A percentile compares a stretch with the other conserved stretches of the same genome.
Evolutionary conservation across 1,140 invertebrate genomes (phyloP).

Genomic region (Zaprionus taronus): DNA sequence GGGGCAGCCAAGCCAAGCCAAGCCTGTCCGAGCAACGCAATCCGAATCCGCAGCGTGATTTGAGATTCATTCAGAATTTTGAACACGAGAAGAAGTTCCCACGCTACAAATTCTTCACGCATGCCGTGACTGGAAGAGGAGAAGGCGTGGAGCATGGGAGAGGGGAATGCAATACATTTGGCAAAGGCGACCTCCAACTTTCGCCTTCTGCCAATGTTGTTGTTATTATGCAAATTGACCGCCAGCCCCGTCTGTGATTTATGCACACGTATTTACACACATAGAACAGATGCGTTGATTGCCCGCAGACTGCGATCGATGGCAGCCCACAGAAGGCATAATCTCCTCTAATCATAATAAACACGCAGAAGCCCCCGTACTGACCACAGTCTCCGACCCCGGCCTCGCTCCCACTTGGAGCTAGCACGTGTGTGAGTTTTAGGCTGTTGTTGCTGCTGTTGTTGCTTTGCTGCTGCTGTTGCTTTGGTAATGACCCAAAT

Average conservation of each 20-base stretch:
- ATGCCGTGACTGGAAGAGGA: slow-evolving; percentile 24
- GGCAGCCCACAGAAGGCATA: slow-evolving; percentile 48
- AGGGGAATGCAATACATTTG: slow-evolving; percentile 30
- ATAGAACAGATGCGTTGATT: slow-evolving; percentile 67
- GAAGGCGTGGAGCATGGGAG: not conserved
- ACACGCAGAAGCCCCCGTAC: slow-evolving; percentile 37
- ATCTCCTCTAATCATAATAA: slow-evolving; percentile 73
- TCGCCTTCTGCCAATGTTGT: slow-evolving; percentile 51
- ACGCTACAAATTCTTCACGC: slow-evolving; percentile 74
- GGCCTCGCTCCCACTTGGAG: slow-evolving; percentile 13
- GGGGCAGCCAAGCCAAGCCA: slow-evolving; percentile 53
- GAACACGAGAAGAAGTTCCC: slow-evolving; percentile 52
- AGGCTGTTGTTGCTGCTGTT: slow-evolving; percentile 50
- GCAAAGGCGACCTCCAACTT: slow-evolving; percentile 43
- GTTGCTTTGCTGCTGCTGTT: slow-evolving; percentile 6
- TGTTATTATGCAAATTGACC: slow-evolving; percentile 54
- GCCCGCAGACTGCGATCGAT: slow-evolving; percentile 35
- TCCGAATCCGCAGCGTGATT: slow-evolving; percentile 33
- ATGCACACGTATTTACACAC: slow-evolving; percentile 52
- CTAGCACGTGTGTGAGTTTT: slow-evolving; percentile 70
- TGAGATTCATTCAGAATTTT: slow-evolving; percentile 54
- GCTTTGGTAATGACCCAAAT: slow-evolving; percentile 78
- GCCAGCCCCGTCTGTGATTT: slow-evolving; percentile 49
- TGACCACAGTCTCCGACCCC: slow-evolving; percentile 31
- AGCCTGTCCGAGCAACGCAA: slow-evolving; percentile 12